These are phyloP conservation scores for Oenanthe oenanthe DNA, from an alignment of 2,113 vertebrate genomes.

Conservation along the genomic window DNA sequence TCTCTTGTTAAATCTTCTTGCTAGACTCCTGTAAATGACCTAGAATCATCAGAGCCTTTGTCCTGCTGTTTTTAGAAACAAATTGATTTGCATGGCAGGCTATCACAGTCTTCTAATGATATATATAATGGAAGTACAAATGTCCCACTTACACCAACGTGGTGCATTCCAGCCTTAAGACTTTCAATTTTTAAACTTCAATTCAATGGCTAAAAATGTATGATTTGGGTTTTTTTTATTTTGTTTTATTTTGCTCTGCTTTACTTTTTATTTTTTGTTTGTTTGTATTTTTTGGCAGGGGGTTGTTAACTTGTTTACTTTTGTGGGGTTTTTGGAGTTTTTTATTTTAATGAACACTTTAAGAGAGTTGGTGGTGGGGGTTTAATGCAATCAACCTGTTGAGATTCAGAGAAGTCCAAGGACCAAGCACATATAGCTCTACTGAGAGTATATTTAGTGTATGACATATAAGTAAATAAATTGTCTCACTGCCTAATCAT, in stretches of 20 bases:
- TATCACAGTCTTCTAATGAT: neutral
- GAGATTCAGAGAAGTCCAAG: neutral
- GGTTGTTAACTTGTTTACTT: too few relatives aligned
- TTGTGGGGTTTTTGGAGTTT: neutral
- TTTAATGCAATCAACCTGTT: neutral
- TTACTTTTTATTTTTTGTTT: neutral
- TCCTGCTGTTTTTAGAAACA: neutral
- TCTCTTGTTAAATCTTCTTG: neutral
- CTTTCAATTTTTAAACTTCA: neutral
- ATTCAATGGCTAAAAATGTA: neutral
- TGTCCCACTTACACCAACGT: neutral
- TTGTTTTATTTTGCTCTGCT: neutral
- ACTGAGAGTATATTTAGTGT: neutral
- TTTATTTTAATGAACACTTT: neutral
- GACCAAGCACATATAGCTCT: neutral
- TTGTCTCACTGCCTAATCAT: neutral
- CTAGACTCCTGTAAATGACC: neutral
- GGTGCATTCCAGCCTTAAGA: neutral
- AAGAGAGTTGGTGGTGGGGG: fast-evolving
- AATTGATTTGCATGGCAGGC: neutral
- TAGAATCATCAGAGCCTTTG: neutral
- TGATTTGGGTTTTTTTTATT: neutral
- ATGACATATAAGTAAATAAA: neutral
- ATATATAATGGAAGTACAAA: neutral
- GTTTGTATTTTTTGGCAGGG: fast-evolving